Evolutionary conservation across 2,113 vertebrate genomes (phyloP).

Genomic region (Bettongia penicillata): DNA sequence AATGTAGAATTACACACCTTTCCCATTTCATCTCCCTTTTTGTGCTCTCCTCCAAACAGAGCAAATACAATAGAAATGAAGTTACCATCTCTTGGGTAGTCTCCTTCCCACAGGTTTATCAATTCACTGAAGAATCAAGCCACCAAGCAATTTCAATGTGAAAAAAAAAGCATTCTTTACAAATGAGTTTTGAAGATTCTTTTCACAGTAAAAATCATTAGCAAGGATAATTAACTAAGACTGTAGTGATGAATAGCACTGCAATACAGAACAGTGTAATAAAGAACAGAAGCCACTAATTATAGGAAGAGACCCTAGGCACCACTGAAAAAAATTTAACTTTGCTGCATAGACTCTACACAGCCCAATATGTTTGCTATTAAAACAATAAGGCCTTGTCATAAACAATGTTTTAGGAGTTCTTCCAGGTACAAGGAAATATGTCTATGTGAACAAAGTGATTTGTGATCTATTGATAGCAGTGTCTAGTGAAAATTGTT

Average conservation of each 20-base stretch:
- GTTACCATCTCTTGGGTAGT: constrained; percentile 54
- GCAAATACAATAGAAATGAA: constrained; percentile 48
- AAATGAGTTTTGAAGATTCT: constrained; percentile 76
- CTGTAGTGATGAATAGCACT: constrained; percentile 79
- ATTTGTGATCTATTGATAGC: constrained; percentile 44
- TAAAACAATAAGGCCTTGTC: constrained; percentile 74
- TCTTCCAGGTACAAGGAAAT: constrained; percentile 58
- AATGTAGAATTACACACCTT: constrained; percentile 50
- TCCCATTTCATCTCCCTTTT: constrained; percentile 10
- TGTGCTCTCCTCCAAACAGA: constrained; percentile 48
- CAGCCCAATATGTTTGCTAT: constrained; percentile 74
- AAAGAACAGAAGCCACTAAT: constrained; percentile 84
- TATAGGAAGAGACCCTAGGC: constrained; percentile 78
- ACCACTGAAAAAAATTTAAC: constrained; percentile 79
- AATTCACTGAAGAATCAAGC: constrained; percentile 62
- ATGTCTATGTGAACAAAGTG: constrained; percentile 47
- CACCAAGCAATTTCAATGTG: constrained; percentile 69
- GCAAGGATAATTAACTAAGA: constrained; percentile 83
- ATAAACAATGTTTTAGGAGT: constrained; percentile 62
- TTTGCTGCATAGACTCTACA: constrained; percentile 67
- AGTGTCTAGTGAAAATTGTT: constrained; percentile 38
- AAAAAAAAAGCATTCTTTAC: constrained; percentile 64
- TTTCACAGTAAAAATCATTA: constrained; percentile 81
- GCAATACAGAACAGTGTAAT: constrained; percentile 81
- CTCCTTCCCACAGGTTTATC: constrained; percentile 61